Evolutionary conservation across 2,888 invertebrate genomes (phyloP), one percentile per base, ranked within the genome.

Genomic region (Spodoptera littoralis): DNA sequence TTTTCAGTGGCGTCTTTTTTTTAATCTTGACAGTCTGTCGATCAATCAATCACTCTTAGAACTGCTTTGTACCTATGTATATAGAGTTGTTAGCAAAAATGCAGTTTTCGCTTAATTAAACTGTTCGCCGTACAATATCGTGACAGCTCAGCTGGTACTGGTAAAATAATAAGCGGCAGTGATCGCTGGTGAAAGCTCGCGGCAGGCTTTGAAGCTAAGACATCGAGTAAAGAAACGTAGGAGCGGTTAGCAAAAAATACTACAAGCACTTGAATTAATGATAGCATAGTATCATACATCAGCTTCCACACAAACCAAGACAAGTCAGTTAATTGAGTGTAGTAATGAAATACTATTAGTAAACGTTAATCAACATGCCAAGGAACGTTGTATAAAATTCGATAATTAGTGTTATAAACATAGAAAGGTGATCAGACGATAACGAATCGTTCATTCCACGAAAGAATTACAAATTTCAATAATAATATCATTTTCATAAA

Each of bases 111-210:
- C 73, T 79, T 81, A 81, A 84, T 82, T 81, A 79, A 76, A 79
- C 76, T 73, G 73, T 81, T 76, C 62, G 60, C 50, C 43, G 70
- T 77, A 77, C 77, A 78, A 76, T 80, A 80, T 83, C 81, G 82
- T 82, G 84, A 80, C 82, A 80, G 79, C 57, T 61, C 60, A 64
- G 60, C 57, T 58, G 73, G 65, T 77, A 59, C 71, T 59, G 65
- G 74, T 71, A 52, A 81, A 84, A 82, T 86, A 84, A 84, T 86
- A 84, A 81, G 77, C 79, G 67, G 76, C 73, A 69, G 63, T 52
- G 65, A 75, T 54, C 64, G 72, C 62, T 63, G 81, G 85, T 80
- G 85, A 86, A 87, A 87, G 86, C 83, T 77, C 62, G 81, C 85
- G 85, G 86, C 76, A 41, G 47, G 79, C 87, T 87, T 86, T 86